Evolutionary conservation across 2,113 vertebrate genomes (phyloP), one percentile per base, ranked within the genome.

Genomic region (Oreochromis tanganicae): DNA sequence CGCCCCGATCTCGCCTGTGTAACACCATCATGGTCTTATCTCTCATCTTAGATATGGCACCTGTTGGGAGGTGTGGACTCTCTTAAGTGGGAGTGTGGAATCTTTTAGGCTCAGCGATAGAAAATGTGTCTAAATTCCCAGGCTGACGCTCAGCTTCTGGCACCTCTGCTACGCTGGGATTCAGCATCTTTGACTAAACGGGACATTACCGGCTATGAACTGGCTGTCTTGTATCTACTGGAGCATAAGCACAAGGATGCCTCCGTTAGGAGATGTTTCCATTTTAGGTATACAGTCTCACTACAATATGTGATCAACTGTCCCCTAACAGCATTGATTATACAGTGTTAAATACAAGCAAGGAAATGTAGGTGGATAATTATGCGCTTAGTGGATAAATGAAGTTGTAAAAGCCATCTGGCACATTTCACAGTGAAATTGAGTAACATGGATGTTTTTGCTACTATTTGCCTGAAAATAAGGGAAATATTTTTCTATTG

Each of bases 321-420:
- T 89, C 84, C 59, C 52, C 50, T 52, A 46, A 61, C 90, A 29
- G 85, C 84, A 48, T 87, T 92, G 91, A 92, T 92, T 92, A 92
- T 78, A 81, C 54, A 81, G 41, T 87, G 88, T 94, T 92, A 94
- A 92, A 89, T 87, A 86, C 81, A 68, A 85, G 85, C n/a, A 41
- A 52, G 87, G 59, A 83, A 90, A 88, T 90, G 85, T 90, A 90
- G 89, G 89, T 92, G 85, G 91, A 89, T 95, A 95, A 93, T 95
- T 93, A 88, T 93, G 94, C 89, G 86, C 88, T 95, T 90, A 94
- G 87, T 89, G 89, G 88, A 91, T 93, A 94, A 91, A 95, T 91
- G 27, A 92, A 92, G 92, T 87, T 91, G 89, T 93, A 91, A 95
- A 95, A 92, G 87, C 89, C 91, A 93, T 92, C 89, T 95, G 94